Base-by-base conservation (phyloP, 2,797 vertebrate species). In the Cyprinella venusta region DNA sequence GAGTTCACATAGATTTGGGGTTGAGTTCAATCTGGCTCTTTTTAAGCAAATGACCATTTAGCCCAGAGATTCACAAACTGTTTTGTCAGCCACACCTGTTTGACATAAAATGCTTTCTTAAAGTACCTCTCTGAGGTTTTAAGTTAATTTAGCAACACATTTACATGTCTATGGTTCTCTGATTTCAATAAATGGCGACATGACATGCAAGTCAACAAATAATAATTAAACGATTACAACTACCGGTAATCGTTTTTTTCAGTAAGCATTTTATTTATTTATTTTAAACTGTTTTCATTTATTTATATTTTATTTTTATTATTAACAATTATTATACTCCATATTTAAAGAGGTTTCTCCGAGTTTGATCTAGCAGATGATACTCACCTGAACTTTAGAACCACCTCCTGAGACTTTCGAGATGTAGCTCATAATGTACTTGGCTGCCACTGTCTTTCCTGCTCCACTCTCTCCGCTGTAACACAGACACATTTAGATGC, bases 351-450 rank as follows among this genome's bases (percentile, higher is more conserved):
- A 13, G n/a, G 36, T 24, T 70, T 40, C 40, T 68, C 19, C 13
- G 13, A 48, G 13, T 45, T 48, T 48, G 4, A 12, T 24, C 4
- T 45, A 59, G 36, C 12, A 74, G 33, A 67, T 56, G 18, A 16
- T 71, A n/a, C 90, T 81, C 30, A 95, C 94, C 93, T 95, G 94
- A n/a, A 95, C 94, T 92, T 93, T 95, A 81, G 92, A 59, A 16
- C 95, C 95, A 36, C 95, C 95, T 6, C 95, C 95, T 0, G 95
- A 96, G 61, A 96, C 95, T 85, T 96, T 96, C 87, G 95, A 96
- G 80, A 96, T 85, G 40, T 96, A 96, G 83, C 95, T 94, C 95
- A 96, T 96, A 87, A 96, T 96, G 87, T 92, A 96, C 81, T 96
- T 96, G 38, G 95, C 95, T 2, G 95, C 95, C 0, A 96, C 95